Conservation (phyloP, 2,113 vertebrate genomes). For the Hippolais icterina region DNA sequence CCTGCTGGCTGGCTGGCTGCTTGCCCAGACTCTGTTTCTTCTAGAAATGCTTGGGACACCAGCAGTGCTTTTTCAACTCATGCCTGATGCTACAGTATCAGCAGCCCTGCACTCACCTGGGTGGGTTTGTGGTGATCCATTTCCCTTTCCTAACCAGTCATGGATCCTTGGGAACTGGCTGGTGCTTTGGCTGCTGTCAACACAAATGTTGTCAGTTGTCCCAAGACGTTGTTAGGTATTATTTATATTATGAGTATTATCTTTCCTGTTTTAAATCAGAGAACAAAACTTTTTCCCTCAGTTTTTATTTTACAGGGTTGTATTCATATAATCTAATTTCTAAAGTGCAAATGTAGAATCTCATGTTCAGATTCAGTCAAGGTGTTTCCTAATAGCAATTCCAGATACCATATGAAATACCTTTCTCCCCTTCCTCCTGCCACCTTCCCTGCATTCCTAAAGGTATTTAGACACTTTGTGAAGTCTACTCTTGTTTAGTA, state of each 20-base stretch:
- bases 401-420: neutral
- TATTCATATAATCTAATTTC: neutral
- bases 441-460: neutral
- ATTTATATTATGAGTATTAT: neutral
- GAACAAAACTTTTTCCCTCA: neutral
- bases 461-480: neutral
- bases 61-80: neutral
- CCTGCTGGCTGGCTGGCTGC: slow-evolving; percentile 18
- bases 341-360: neutral
- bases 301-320: neutral
- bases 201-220: neutral
- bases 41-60: slow-evolving; percentile 44
- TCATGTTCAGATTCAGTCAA: neutral
- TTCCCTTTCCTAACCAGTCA: neutral
- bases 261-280: neutral
- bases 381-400: neutral
- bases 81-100: neutral
- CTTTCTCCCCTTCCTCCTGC: neutral
- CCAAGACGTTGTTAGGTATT: neutral
- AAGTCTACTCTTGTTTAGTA: neutral
- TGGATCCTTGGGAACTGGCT: neutral
- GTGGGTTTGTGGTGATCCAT: neutral
- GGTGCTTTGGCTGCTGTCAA: neutral
- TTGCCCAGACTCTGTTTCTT: slow-evolving; percentile 48
- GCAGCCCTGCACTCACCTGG: neutral